Evolutionary conservation across 2,797 vertebrate genomes (phyloP), one percentile per base, ranked within the genome.

Genomic region (Danio albolineatus): DNA sequence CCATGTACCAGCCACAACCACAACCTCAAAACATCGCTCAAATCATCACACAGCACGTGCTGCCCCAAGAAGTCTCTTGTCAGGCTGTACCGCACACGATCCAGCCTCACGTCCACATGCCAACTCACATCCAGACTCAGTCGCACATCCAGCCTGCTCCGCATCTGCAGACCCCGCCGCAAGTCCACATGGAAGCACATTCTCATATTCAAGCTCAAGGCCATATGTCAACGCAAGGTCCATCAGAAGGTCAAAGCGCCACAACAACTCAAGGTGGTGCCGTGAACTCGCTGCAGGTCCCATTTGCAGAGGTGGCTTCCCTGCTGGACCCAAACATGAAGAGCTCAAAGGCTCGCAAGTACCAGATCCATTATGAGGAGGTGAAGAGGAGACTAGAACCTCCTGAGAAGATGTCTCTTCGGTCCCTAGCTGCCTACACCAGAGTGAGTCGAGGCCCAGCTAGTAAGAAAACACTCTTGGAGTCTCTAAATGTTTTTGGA

Each of bases 261-360:
- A 4, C 64, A 48, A 8, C 51, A 2, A 73, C 72, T 74, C 83
- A 84, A 53, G 85, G 83, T 39, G 28, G 49, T n/a, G 43, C 72
- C 8, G 80, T 38, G 5, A 80, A 80, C 39, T 81, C 69, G 9
- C 60, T 91, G 3, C 91, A 90, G 49, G 88, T 94, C 80, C 93
- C 94, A 2, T 95, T 95, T 57, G 94, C 94, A 0, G 93, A 95
- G 78, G 94, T 95, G 51, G 92, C 93, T 0, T 95, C 94, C 0
- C 91, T 95, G 60, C 89, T 95, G 77, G 94, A 95, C 80, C 94
- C 94, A 28, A 95, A 95, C 89, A 95, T 95, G 94, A 95, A 95
- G 82, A 93, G 94, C 72, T 94, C 94, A 6, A 95, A 94, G 77
- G 94, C 94, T 64, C 91, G 94, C 89, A 88, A 93, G 92, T 93